Conservation (phyloP, 2,113 vertebrate genomes). For the Gambusia affinis region DNA sequence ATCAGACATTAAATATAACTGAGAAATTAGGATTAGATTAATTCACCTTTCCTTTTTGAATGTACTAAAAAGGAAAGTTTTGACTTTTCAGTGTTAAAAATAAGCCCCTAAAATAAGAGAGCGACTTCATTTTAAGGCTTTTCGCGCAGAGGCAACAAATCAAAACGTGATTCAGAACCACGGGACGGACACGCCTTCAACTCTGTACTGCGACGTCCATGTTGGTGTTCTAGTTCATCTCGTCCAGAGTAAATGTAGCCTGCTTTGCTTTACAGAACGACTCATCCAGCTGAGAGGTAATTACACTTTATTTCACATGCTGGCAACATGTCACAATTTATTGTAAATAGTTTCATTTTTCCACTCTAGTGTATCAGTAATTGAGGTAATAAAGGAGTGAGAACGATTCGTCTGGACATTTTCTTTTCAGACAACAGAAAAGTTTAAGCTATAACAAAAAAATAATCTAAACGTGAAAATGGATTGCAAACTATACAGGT, state of each 20-base stretch:
- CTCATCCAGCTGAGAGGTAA: slow-evolving; percentile 35
- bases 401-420: slow-evolving; percentile 23
- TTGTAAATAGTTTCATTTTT: slow-evolving; percentile 76
- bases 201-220: slow-evolving; percentile 24
- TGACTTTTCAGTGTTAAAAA: neutral
- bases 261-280: slow-evolving; percentile 66
- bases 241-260: slow-evolving; percentile 55
- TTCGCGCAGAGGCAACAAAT: neutral
- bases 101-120: no score
- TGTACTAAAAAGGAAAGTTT: neutral
- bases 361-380: slow-evolving; percentile 64
- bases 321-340: slow-evolving; percentile 55
- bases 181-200: slow-evolving; percentile 15
- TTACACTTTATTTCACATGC: slow-evolving; percentile 60
- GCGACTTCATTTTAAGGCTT: neutral
- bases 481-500: no score
- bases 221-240: slow-evolving; percentile 28
- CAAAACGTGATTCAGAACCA: neutral
- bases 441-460: neutral
- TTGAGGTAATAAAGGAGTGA: slow-evolving; percentile 75
- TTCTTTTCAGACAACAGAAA: neutral
- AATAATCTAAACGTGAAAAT: neutral
- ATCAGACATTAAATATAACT: no score
- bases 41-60: neutral
- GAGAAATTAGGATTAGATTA: no score